Base-by-base conservation (phyloP, 2,113 vertebrate species). In the Mus spicilegus region DNA sequence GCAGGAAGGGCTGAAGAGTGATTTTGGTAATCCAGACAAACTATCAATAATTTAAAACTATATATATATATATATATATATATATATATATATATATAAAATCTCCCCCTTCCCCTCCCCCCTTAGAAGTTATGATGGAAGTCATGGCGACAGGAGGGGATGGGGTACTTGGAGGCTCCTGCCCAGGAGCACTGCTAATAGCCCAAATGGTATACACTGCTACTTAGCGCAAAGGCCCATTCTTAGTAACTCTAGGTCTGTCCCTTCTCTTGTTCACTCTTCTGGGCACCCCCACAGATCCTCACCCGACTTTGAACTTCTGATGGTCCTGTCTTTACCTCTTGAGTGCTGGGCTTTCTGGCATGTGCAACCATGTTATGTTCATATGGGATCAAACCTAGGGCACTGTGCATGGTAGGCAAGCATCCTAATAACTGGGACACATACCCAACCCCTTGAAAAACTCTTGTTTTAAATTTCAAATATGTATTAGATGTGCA, bases 11-110 rank as follows among this genome's bases (percentile, higher is more conserved):
- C 96, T 98, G 95, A 98, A 98, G 98, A 98, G 98, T 98, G 97
- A 97, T 98, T 98, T 98, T 98, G 98, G 98, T 99, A 98, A 98
- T 98, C 97, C 98, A 98, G 98, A 98, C 98, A 0, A 98, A 98
- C 98, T 98, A 98, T 98, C 98, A 99, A 99, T 99, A 99, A 99
- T 99, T 99, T 99, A 99, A 99, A 99, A 99, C 98, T 98, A 99
- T 98, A 98, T 98, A 98, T 98, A 98, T 98, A 98, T 98, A 96
- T 96, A 9, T 91, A 96, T 98, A 98, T 98, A 98, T 98, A 98
- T 65, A 65, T 91, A 95, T 93, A 94, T 87, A 98, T 98, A 98
- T 98, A 98, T 98, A 98, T 98, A 98, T 92, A 97, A 98, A 98
- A 98, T 96, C 95, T 97, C 93, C 97, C 97, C 98, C 86, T 81